phyloP scores from a whole-genome alignment of 2,113 vertebrate genomes.

The Polypterus bichir region DNA sequence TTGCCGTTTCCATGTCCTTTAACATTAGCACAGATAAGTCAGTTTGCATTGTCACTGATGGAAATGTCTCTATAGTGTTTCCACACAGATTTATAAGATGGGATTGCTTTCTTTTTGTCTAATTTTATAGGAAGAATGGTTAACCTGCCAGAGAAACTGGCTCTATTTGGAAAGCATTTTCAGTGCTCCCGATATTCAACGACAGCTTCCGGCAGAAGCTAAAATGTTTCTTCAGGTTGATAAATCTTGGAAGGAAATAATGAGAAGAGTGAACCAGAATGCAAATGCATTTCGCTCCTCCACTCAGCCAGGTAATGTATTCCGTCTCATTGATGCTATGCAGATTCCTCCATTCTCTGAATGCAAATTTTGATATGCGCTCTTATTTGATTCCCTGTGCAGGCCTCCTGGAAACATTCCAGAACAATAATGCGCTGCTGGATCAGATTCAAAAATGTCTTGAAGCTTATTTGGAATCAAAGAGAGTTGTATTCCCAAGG shows the following conservation, averaged over 20 bases:
- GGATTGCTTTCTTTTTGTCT: constrained; percentile 5
- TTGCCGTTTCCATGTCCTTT: too few relatives aligned
- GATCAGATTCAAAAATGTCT: constrained; percentile 76
- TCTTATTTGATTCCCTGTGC: constrained; percentile 16
- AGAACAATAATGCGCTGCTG: constrained; percentile 62
- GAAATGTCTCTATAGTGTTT: not conserved
- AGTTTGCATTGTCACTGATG: too few relatives aligned
- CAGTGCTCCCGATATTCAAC: constrained; percentile 61
- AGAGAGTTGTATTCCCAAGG: constrained; percentile 68
- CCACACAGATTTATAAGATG: not conserved
- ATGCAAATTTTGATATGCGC: not conserved
- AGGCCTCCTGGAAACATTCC: constrained; percentile 68
- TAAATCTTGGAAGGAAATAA: constrained; percentile 72
- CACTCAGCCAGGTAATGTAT: constrained; percentile 49
- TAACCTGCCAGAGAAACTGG: constrained; percentile 67
- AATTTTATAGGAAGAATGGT: constrained; percentile 58
- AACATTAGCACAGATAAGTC: too few relatives aligned
- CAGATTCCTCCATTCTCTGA: too few relatives aligned
- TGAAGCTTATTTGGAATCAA: constrained; percentile 71
- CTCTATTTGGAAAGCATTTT: constrained; percentile 74
- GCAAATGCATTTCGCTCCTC: constrained; percentile 54
- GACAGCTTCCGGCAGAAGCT: constrained; percentile 62
- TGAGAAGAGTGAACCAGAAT: constrained; percentile 55
- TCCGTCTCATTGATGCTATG: too few relatives aligned
- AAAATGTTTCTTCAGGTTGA: constrained; percentile 72